Evolutionary conservation across 2,113 vertebrate genomes (phyloP), one percentile per base, ranked within the genome.

Genomic region (Psittacara wagleri): DNA sequence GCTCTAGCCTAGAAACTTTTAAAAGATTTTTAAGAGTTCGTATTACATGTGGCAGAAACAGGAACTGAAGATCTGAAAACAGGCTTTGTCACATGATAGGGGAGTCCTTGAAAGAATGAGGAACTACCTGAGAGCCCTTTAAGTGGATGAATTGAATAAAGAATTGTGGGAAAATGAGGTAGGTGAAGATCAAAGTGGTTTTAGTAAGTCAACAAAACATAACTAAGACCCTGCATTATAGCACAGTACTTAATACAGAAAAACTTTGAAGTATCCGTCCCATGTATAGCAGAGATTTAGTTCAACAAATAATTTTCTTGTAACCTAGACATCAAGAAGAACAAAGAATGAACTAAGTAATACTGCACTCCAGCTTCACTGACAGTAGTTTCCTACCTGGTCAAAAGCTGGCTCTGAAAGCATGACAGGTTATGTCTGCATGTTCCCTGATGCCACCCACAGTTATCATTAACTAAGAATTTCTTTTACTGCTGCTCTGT

Each of bases 301-400:
- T 48, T 93, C 76, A 76, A 81, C 28, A 88, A 78, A 69, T 88
- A 92, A 90, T 76, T 92, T 93, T 85, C 49, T 72, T 79, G 76
- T 63, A 92, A 91, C 79, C 31, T 75, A 95, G 80, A 91, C 52
- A 83, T 74, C 55, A 63, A 82, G 73, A 48, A 86, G 49, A 83
- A 91, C 67, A 79, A 90, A 74, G 67, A 82, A 85, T 12, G 48
- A 82, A 90, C 54, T 61, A 83, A 90, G 83, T 44, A 68, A 68
- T 63, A 48, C 31, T 46, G 39, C 29, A 62, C 62, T 89, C 28
- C 83, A 83, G 62, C 63, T 79, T 68, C 62, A 72, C 73, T 67
- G 69, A 72, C 64, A 79, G 51, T 52, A 63, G 78, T 95, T 93
- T 86, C 86, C 92, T 78, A 68, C 37, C 41, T 46, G 54, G 69